These are phyloP conservation scores for Oncorhynchus nerka DNA, from an alignment of 2,113 vertebrate species.

Conservation along the genomic window DNA sequence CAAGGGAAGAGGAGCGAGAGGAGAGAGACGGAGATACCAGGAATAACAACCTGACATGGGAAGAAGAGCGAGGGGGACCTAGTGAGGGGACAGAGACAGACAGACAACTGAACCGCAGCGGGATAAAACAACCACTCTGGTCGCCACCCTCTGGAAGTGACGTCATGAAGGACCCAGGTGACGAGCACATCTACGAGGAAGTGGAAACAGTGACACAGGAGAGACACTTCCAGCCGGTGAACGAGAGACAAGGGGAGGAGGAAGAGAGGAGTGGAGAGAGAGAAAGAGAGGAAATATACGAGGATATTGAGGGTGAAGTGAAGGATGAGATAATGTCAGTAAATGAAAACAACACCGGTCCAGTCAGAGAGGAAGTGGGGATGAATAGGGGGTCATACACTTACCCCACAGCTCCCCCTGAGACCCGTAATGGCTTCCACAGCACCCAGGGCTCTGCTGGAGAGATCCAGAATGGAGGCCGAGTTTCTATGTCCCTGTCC, in stretches of 20 bases:
- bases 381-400: constrained; percentile 34
- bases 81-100: constrained; percentile 59
- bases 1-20: constrained; percentile 40
- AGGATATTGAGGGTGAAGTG: constrained; percentile 44
- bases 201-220: constrained; percentile 55
- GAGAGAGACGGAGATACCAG: no score
- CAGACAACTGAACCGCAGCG: constrained; percentile 37
- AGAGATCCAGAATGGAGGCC: constrained; percentile 18
- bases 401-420: constrained; percentile 22
- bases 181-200: constrained; percentile 51
- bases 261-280: constrained; percentile 4
- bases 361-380: constrained; percentile 41
- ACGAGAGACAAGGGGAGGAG: constrained; percentile 61
- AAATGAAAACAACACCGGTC: constrained; percentile 33
- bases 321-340: constrained; percentile 44
- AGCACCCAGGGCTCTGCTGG: constrained; percentile 30
- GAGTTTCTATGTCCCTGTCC: constrained; percentile 36
- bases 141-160: constrained; percentile 30
- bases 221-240: constrained; percentile 75
- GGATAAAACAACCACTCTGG: constrained; percentile 34
- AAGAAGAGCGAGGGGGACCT: constrained; percentile 43
- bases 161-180: constrained; percentile 75
- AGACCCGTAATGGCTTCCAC: constrained; percentile 60
- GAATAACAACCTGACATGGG: constrained; percentile 64
- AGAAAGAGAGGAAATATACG: constrained; percentile 36